Conservation (phyloP, 2,888 invertebrate species). For the Andrena chrysosceles region DNA sequence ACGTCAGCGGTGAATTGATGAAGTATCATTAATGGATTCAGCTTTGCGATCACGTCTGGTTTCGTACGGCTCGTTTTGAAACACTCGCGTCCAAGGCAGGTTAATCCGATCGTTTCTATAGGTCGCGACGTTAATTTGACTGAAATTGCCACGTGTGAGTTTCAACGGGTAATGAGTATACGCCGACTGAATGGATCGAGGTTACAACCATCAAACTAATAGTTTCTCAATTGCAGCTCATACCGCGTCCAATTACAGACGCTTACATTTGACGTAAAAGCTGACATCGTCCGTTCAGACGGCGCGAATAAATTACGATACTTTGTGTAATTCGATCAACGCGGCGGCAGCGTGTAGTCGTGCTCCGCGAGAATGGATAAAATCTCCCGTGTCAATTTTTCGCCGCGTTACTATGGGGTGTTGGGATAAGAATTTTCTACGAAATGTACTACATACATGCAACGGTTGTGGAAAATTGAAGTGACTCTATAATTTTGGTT, state of each 20-base stretch:
- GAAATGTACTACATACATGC: background rate
- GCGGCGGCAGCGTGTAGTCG: background rate
- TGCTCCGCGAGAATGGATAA: background rate
- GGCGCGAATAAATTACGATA: background rate
- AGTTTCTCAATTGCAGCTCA: constrained; percentile 12
- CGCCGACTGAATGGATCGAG: constrained; percentile 34
- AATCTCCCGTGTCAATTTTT: background rate
- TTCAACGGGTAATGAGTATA: constrained; percentile 31
- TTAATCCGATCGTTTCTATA: constrained; percentile 36
- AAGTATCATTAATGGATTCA: constrained; percentile 45
- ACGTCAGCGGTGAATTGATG: constrained; percentile 37
- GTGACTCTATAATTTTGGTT: too few species aligned
- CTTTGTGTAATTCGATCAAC: background rate
- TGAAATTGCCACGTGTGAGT: constrained; percentile 59
- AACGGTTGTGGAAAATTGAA: too few species aligned
- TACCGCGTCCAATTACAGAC: constrained; percentile 31
- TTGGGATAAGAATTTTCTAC: background rate
- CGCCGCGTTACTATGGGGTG: background rate
- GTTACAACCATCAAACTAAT: constrained; percentile 46
- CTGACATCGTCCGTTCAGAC: background rate
- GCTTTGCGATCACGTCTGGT: constrained; percentile 6
- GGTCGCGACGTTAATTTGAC: constrained; percentile 57
- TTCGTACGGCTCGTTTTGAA: constrained; percentile 5
- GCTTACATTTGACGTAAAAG: constrained; percentile 20
- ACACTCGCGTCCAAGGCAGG: constrained; percentile 21